phyloP scores from a whole-genome alignment of 2,797 vertebrate species.

The Nannoperca australis region DNA sequence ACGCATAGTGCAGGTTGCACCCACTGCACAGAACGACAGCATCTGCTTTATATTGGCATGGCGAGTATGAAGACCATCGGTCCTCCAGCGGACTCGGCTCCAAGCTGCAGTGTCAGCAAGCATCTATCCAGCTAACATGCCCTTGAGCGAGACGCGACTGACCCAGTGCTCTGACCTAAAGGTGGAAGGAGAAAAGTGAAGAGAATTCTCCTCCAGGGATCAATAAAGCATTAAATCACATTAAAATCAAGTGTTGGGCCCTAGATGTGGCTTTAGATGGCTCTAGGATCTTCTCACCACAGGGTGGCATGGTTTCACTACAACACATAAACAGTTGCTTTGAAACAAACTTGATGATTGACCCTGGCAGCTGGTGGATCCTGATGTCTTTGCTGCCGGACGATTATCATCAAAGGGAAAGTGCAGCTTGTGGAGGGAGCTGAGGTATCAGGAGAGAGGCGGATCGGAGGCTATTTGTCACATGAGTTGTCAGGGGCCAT shows the following conservation, averaged over 20 bases:
- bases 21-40: background rate
- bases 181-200: slow-evolving; percentile 7
- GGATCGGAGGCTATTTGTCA: slow-evolving; percentile 52
- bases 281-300: slow-evolving; percentile 54
- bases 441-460: slow-evolving; percentile 31
- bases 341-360: slow-evolving; percentile 41
- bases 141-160: slow-evolving; percentile 2
- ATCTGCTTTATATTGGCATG: background rate
- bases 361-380: slow-evolving; percentile 56
- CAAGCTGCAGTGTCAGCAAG: slow-evolving; percentile 32
- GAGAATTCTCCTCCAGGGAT: slow-evolving; percentile 10
- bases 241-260: slow-evolving; percentile 18
- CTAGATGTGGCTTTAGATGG: background rate
- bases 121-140: slow-evolving; percentile 23
- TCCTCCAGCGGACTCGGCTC: background rate
- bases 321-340: slow-evolving; percentile 22
- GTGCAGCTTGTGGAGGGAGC: slow-evolving; percentile 39
- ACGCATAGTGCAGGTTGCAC: background rate
- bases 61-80: background rate
- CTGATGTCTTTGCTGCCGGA: slow-evolving; percentile 40
- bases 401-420: slow-evolving; percentile 43
- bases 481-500: slow-evolving; percentile 51
- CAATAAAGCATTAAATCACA: slow-evolving; percentile 30
- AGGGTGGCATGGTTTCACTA: slow-evolving; percentile 72
- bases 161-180: slow-evolving; percentile 12